These are phyloP conservation scores for Nansenia antarctica DNA, from an alignment of 2,113 vertebrate species.

Conservation along the genomic window DNA sequence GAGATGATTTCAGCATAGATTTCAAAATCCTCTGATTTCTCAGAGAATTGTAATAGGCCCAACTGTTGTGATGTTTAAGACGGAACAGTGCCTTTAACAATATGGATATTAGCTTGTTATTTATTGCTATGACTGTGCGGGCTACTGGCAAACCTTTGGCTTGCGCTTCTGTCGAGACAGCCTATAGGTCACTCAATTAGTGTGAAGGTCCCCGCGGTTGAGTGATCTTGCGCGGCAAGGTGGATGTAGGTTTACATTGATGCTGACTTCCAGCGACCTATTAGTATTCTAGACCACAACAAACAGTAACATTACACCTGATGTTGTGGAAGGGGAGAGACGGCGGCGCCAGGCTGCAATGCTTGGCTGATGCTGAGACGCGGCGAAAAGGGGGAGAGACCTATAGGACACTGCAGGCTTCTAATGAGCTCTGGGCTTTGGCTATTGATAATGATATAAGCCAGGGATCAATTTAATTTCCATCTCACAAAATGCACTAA, in stretches of 20 bases:
- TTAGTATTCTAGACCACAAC: constrained; percentile 77
- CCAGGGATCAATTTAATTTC: background rate
- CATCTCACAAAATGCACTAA: background rate
- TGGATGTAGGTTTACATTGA: constrained; percentile 71
- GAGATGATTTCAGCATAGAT: background rate
- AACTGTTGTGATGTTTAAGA: too few relatives aligned
- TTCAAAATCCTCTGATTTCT: too few relatives aligned
- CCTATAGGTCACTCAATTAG: constrained; percentile 45
- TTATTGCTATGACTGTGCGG: background rate
- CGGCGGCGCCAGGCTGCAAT: constrained; percentile 77
- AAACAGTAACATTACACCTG: constrained; percentile 83
- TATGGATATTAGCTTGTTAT: too few relatives aligned
- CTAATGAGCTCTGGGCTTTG: constrained; percentile 5
- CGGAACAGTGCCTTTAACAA: too few relatives aligned
- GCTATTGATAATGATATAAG: constrained; percentile 26
- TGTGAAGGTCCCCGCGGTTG: constrained; percentile 52
- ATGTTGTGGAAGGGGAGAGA: constrained; percentile 76
- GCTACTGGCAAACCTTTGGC: background rate
- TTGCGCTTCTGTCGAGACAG: background rate
- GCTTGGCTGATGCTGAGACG: constrained; percentile 77
- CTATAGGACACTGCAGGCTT: constrained; percentile 33
- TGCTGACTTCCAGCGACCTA: constrained; percentile 66
- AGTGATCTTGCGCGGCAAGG: constrained; percentile 52
- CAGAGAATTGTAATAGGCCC: too few relatives aligned
- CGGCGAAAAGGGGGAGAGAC: constrained; percentile 58